Conservation (phyloP, 2,797 vertebrate species). For the Parauchenoglanis ngamensis region DNA sequence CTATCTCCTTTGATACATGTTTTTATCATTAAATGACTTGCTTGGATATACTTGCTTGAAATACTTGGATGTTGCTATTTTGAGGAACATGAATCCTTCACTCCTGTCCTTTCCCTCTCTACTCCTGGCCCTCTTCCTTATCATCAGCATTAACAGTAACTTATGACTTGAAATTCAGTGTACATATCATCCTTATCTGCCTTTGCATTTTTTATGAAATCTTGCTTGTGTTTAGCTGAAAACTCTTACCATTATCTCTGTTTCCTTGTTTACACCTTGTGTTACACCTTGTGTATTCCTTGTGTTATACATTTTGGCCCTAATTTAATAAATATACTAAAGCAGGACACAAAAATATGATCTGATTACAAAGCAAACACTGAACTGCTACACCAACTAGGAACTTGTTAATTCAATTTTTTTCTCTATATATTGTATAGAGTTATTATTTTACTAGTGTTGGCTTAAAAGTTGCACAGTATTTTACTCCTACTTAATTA, state of each 20-base stretch:
- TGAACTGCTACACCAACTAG: background rate
- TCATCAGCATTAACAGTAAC: background rate
- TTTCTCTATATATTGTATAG: background rate
- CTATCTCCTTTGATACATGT: constrained; percentile 9
- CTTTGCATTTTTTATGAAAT: background rate
- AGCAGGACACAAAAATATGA: background rate
- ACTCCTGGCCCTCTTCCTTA: background rate
- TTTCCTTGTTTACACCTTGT: background rate
- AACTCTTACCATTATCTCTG: background rate
- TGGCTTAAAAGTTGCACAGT: background rate
- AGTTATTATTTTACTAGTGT: background rate
- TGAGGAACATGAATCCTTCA: background rate
- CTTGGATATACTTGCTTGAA: background rate
- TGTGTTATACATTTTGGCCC: background rate
- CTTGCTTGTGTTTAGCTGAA: background rate
- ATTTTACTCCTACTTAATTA: too few species aligned
- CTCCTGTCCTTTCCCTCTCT: background rate
- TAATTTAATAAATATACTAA: background rate
- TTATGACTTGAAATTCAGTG: background rate
- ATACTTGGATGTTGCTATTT: constrained; percentile 5
- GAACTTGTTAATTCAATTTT: background rate
- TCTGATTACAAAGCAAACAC: background rate
- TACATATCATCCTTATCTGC: background rate
- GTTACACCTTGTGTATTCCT: background rate
- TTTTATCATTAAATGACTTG: constrained; percentile 34